A percentile compares a stretch with the other conserved stretches of the same genome.
These are phyloP conservation scores for Ara ararauna DNA, from an alignment of 2,797 vertebrate species.

Conservation along the genomic window DNA sequence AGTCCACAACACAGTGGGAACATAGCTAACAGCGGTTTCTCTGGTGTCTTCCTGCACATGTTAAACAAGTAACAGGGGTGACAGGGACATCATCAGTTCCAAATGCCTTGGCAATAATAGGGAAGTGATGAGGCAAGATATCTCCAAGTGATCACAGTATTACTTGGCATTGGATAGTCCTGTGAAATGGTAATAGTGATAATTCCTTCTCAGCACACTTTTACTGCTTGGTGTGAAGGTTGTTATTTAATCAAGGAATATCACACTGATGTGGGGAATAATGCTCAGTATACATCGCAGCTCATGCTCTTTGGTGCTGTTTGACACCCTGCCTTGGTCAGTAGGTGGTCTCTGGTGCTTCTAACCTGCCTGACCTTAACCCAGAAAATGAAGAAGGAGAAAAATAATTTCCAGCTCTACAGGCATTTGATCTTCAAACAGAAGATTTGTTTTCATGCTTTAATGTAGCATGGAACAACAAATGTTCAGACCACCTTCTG, in stretches of 20 bases:
- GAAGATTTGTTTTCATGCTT: neutral
- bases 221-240: neutral
- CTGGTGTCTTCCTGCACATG: neutral
- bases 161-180: neutral
- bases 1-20: neutral
- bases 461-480: neutral
- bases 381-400: neutral
- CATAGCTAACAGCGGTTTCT: neutral
- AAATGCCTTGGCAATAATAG: neutral
- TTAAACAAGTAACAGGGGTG: neutral
- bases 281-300: neutral
- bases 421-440: neutral
- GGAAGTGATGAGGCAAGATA: neutral
- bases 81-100: neutral
- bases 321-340: neutral
- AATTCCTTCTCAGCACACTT: neutral
- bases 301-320: neutral
- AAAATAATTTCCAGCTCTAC: neutral
- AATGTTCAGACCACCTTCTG: neutral
- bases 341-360: neutral
- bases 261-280: neutral
- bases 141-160: neutral
- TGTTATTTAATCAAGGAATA: neutral
- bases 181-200: neutral
- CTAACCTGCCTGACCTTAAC: neutral